Conservation (phyloP, 2,797 vertebrate genomes). For the Lutra lutra region DNA sequence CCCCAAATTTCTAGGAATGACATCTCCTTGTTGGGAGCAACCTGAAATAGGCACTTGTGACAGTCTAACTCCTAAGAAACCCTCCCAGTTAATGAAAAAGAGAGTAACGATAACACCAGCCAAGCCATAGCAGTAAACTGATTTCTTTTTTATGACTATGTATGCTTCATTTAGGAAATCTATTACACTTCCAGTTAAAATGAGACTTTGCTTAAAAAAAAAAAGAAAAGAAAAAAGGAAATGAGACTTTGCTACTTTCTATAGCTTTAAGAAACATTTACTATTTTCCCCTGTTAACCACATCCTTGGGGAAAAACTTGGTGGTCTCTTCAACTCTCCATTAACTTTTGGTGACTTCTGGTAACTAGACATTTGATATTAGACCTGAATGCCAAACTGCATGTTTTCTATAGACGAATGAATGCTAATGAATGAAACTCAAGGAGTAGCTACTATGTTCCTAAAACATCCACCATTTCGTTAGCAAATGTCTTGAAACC, state of each 20-base stretch:
- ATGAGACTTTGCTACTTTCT: conserved; percentile 38
- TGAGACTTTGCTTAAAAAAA: conserved; percentile 22
- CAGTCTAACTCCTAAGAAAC: not conserved
- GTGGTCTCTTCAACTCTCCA: conserved; percentile 32
- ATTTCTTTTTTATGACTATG: not conserved
- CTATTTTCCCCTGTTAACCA: not conserved
- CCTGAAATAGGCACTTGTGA: not conserved
- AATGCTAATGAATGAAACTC: conserved; percentile 15
- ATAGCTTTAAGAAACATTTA: conserved; percentile 53
- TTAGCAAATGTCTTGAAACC: conserved; percentile 69
- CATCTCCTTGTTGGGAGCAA: not conserved
- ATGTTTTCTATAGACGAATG: conserved; percentile 42
- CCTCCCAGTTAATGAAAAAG: conserved; percentile 42
- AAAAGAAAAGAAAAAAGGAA: not conserved
- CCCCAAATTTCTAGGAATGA: conserved; percentile 28
- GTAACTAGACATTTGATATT: conserved; percentile 41
- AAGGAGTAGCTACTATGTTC: conserved; percentile 48
- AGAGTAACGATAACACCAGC: not conserved
- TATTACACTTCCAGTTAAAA: not conserved
- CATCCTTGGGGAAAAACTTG: not conserved
- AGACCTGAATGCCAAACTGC: conserved; percentile 22
- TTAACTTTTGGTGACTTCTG: conserved; percentile 60
- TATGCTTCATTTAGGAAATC: not conserved
- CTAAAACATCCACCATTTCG: conserved; percentile 71
- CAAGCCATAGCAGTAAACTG: not conserved